Evolutionary conservation across 2,113 vertebrate species (phyloP).

Genomic region (Cyanistes caeruleus): DNA sequence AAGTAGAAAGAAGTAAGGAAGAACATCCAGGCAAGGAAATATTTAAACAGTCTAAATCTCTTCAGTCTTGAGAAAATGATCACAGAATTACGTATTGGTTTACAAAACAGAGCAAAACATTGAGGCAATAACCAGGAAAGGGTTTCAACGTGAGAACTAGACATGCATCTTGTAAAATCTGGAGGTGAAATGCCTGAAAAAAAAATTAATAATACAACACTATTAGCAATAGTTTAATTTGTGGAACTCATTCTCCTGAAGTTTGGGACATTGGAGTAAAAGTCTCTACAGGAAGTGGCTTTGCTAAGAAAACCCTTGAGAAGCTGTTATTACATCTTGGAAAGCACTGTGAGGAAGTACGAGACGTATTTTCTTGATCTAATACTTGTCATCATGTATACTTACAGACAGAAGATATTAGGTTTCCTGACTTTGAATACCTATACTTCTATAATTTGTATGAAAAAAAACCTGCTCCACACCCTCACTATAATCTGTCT

Average conservation of each 20-base stretch:
- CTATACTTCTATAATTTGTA: not conserved
- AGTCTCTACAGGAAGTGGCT: not conserved
- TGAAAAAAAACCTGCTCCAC: not conserved
- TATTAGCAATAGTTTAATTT: not conserved
- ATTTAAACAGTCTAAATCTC: not conserved
- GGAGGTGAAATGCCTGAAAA: not conserved
- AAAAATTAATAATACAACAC: accelerated
- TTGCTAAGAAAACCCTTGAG: not conserved
- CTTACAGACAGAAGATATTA: not conserved
- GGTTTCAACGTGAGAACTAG: not conserved
- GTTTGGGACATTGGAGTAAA: not conserved
- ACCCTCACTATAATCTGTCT: not conserved
- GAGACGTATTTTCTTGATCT: not conserved
- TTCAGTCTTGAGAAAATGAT: not conserved
- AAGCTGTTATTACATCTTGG: not conserved
- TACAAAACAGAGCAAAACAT: not conserved
- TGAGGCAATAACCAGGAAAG: not conserved
- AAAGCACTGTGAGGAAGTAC: not conserved
- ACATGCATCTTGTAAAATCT: accelerated
- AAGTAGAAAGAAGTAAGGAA: not conserved
- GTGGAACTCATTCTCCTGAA: not conserved
- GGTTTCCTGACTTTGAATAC: not conserved
- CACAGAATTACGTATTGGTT: not conserved
- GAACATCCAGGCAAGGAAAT: not conserved
- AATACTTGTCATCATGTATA: not conserved